These are phyloP conservation scores for Characodon lateralis DNA, from an alignment of 2,797 vertebrate genomes.

Conservation along the genomic window DNA sequence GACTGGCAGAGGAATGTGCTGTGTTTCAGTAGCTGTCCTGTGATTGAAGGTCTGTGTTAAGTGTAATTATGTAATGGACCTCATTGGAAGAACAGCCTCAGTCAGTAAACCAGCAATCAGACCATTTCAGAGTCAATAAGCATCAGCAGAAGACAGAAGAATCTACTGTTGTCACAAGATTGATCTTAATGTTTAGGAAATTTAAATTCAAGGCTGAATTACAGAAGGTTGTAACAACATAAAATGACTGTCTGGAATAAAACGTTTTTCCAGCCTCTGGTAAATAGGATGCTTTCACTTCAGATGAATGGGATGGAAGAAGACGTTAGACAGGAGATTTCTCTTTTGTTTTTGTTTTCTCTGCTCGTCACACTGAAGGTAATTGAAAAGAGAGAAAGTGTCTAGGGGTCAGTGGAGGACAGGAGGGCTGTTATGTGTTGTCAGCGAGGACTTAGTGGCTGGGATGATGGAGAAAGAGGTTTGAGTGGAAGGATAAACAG, in stretches of 20 bases:
- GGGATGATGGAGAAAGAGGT: constrained; percentile 42
- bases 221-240: constrained; percentile 39
- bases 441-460: constrained; percentile 13
- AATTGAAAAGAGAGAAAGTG: constrained; percentile 29
- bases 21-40: constrained; percentile 20
- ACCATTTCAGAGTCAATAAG: constrained; percentile 55
- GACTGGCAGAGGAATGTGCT: constrained; percentile 53
- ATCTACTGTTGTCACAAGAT: constrained; percentile 50
- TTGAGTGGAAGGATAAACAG: constrained; percentile 21
- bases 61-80: constrained; percentile 62
- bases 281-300: constrained; percentile 27
- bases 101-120: constrained; percentile 53
- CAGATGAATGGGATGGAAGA: constrained; percentile 9
- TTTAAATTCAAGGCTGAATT: constrained; percentile 36
- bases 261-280: background rate
- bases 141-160: constrained; percentile 40
- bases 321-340: background rate
- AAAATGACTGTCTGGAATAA: constrained; percentile 28
- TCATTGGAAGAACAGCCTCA: constrained; percentile 28
- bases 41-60: constrained; percentile 33
- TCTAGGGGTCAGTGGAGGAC: constrained; percentile 26
- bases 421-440: constrained; percentile 13
- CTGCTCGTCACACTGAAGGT: constrained; percentile 3
- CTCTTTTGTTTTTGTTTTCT: constrained; percentile 20
- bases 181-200: constrained; percentile 31